Percentiles rank a stretch among this genome's conserved stretches.
These are phyloP conservation scores for Channa maculata DNA, from an alignment of 2,113 vertebrate genomes.

Conservation along the genomic window DNA sequence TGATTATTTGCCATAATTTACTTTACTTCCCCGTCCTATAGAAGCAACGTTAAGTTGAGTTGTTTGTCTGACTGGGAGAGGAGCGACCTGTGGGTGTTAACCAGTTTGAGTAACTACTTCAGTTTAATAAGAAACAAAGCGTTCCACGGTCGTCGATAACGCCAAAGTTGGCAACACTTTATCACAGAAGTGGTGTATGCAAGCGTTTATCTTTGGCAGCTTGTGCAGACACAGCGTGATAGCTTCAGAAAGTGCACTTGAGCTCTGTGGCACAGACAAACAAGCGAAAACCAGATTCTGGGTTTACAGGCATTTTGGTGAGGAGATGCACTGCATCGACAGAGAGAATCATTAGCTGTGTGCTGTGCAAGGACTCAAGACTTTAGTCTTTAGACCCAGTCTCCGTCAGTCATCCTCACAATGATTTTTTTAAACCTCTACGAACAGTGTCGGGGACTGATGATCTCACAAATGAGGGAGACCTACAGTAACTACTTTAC, in stretches of 20 bases:
- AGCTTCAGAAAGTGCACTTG: slow-evolving; percentile 3
- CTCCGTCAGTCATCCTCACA: too few species aligned
- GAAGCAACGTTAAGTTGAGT: slow-evolving; percentile 38
- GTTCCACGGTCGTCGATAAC: slow-evolving; percentile 41
- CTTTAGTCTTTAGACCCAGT: too few species aligned
- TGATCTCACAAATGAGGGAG: too few species aligned
- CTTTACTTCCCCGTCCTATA: slow-evolving; percentile 38
- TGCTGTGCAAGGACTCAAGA: too few species aligned
- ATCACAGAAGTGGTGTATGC: slow-evolving; percentile 12
- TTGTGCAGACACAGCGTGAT: slow-evolving; percentile 19
- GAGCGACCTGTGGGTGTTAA: slow-evolving; percentile 32
- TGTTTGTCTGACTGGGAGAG: slow-evolving; percentile 57
- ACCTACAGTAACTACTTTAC: too few species aligned
- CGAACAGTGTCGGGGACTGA: too few species aligned
- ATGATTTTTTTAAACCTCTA: too few species aligned
- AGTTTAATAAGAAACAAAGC: slow-evolving; percentile 51
- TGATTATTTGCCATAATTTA: slow-evolving; percentile 70
- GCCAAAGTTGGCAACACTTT: slow-evolving; percentile 39
- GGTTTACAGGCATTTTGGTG: too few species aligned
- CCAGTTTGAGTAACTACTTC: slow-evolving; percentile 41
- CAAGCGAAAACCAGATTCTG: too few species aligned
- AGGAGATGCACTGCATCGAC: too few species aligned
- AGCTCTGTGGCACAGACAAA: background rate
- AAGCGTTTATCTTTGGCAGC: slow-evolving; percentile 31
- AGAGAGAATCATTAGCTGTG: too few species aligned